phyloP scores from a whole-genome alignment of 2,888 invertebrate genomes.

The Agrochola litura region DNA sequence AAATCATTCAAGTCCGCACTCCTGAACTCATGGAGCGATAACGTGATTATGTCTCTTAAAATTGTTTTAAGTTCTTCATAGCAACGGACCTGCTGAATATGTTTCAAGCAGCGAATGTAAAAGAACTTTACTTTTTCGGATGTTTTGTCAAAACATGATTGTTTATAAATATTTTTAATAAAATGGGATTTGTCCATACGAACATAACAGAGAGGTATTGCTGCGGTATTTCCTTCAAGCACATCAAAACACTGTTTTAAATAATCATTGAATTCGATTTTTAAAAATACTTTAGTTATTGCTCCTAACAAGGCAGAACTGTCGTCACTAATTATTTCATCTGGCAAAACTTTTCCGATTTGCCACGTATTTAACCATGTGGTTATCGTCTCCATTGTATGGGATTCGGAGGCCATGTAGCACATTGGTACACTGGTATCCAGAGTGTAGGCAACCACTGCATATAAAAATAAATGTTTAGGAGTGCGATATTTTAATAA shows the following conservation, averaged over 20 bases:
- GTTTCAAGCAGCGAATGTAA: slow-evolving; percentile 24
- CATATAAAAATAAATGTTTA: slow-evolving; percentile 49
- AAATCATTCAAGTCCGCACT: slow-evolving; percentile 33
- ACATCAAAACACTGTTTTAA: slow-evolving; percentile 42
- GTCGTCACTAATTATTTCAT: slow-evolving; percentile 46
- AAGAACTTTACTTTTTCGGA: slow-evolving; percentile 39
- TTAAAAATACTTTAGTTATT: slow-evolving; percentile 42
- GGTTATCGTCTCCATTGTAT: slow-evolving; percentile 48
- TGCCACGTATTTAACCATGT: slow-evolving; percentile 43
- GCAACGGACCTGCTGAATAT: slow-evolving; percentile 18
- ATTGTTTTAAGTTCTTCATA: slow-evolving; percentile 42
- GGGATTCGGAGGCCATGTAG: slow-evolving; percentile 48
- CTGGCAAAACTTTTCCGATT: slow-evolving; percentile 30
- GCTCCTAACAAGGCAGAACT: slow-evolving; percentile 40
- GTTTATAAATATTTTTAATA: slow-evolving; percentile 41
- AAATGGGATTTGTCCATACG: slow-evolving; percentile 45
- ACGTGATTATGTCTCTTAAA: slow-evolving; percentile 35
- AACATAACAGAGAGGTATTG: slow-evolving; percentile 33
- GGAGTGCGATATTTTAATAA: slow-evolving; percentile 28
- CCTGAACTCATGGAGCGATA: slow-evolving; percentile 39
- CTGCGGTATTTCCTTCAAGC: slow-evolving; percentile 33
- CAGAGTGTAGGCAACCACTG: slow-evolving; percentile 40
- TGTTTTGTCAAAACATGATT: slow-evolving; percentile 44
- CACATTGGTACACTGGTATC: slow-evolving; percentile 43
- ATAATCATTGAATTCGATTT: slow-evolving; percentile 38